Conservation (phyloP, 2,797 vertebrate species). For the Lycodopsis pacificus region DNA sequence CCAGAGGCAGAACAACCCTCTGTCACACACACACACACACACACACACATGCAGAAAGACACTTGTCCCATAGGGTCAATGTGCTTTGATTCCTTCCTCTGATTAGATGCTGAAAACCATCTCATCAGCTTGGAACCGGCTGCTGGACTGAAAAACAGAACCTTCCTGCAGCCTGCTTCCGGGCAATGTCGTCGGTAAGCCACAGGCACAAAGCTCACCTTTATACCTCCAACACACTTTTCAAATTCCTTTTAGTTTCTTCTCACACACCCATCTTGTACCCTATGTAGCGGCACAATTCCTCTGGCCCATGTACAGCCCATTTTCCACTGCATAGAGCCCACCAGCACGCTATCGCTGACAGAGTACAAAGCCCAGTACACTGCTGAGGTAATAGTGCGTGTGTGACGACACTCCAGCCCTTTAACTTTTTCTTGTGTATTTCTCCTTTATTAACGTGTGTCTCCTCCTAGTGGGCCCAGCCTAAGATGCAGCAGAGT, state of each 20-base stretch:
- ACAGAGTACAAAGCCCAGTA: conserved; percentile 52
- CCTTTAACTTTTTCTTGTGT: not conserved
- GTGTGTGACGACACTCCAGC: not conserved
- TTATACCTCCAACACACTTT: not conserved
- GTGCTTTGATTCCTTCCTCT: not conserved
- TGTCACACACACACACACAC: not conserved
- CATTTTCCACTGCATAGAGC: not conserved
- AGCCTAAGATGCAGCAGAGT: conserved; percentile 1
- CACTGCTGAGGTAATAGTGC: conserved; percentile 4
- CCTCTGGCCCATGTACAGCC: not conserved
- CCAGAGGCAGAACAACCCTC: conserved; percentile 25
- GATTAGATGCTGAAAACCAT: conserved; percentile 16
- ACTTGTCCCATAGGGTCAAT: not conserved
- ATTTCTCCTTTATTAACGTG: not conserved
- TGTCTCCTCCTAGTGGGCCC: conserved; percentile 27
- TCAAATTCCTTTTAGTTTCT: not conserved
- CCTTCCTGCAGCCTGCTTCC: not conserved
- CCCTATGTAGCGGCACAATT: not conserved
- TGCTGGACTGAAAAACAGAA: not conserved
- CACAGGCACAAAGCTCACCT: not conserved
- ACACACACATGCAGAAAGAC: not conserved
- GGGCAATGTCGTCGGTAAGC: conserved; percentile 16
- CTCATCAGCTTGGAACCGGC: not conserved
- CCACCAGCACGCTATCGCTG: not conserved
- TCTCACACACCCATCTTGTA: not conserved